Conservation (phyloP, 2,113 vertebrate species). For the Cervus canadensis region DNA sequence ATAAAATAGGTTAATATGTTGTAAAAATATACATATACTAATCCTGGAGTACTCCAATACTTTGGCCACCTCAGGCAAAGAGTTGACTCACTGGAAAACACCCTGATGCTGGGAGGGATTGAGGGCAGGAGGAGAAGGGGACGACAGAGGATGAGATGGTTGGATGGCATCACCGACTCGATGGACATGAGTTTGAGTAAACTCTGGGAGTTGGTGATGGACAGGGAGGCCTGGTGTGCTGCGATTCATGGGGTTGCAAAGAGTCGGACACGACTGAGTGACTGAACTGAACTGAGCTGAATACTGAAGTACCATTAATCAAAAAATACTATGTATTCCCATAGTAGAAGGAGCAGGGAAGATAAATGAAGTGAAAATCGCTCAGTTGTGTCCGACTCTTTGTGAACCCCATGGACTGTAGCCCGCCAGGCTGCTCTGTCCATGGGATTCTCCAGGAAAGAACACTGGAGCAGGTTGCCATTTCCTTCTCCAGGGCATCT, state of each 20-base stretch:
- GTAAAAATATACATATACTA: not conserved
- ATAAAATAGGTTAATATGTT: not conserved
- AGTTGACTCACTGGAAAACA: too few species aligned
- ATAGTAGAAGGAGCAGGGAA: fast-evolving
- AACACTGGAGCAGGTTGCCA: not conserved
- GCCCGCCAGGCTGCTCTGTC: fast-evolving
- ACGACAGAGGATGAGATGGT: too few species aligned
- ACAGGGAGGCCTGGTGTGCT: too few species aligned
- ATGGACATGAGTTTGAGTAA: too few species aligned
- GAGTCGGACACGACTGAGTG: too few species aligned
- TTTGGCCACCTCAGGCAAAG: too few species aligned
- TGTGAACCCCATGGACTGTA: not conserved
- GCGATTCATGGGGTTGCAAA: fast-evolving
- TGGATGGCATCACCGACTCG: too few species aligned
- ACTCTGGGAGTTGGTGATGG: too few species aligned
- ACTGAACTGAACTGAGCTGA: not conserved
- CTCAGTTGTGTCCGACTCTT: not conserved
- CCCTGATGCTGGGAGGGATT: too few species aligned
- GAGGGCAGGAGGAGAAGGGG: too few species aligned
- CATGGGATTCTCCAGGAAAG: not conserved
- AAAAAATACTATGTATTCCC: not conserved
- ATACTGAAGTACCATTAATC: not conserved
- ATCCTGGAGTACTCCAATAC: not conserved
- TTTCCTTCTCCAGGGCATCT: not conserved
- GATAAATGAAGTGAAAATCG: not conserved